Evolutionary conservation across 1,140 invertebrate species (phyloP).

Genomic region (Bombus breviceps): DNA sequence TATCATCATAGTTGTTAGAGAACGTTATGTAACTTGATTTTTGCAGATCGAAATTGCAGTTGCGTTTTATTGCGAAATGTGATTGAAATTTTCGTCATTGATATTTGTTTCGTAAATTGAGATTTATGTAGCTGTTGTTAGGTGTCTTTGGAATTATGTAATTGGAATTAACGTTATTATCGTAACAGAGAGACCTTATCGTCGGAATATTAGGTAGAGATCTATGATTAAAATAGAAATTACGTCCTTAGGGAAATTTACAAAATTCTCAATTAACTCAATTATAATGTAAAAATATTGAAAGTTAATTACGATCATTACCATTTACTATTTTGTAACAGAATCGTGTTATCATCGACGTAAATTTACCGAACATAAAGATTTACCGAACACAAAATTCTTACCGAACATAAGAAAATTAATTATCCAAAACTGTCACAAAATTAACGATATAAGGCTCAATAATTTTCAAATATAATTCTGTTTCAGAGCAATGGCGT

Average conservation of each 20-base stretch:
- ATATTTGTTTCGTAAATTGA: not conserved
- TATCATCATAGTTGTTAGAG: too few species aligned
- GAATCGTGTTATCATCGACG: too few species aligned
- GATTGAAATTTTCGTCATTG: not conserved
- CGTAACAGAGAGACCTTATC: not conserved
- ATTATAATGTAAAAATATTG: too few species aligned
- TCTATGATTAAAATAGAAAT: not conserved
- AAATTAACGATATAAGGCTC: too few species aligned
- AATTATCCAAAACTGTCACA: not conserved
- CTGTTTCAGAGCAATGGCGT: constrained; percentile 74
- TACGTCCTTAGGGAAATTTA: not conserved
- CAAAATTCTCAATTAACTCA: too few species aligned
- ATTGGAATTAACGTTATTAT: not conserved
- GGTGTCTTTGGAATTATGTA: not conserved
- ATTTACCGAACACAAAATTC: too few species aligned
- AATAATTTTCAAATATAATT: not conserved
- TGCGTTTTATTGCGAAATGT: not conserved
- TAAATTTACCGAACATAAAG: too few species aligned
- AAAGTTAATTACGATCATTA: too few species aligned
- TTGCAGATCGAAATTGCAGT: too few species aligned
- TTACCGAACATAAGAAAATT: not conserved
- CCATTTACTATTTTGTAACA: too few species aligned
- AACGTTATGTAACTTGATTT: too few species aligned
- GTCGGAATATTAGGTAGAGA: not conserved
- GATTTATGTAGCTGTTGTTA: not conserved